Base-by-base conservation (phyloP, 2,888 invertebrate species). In the Catotricha subobsoleta region DNA sequence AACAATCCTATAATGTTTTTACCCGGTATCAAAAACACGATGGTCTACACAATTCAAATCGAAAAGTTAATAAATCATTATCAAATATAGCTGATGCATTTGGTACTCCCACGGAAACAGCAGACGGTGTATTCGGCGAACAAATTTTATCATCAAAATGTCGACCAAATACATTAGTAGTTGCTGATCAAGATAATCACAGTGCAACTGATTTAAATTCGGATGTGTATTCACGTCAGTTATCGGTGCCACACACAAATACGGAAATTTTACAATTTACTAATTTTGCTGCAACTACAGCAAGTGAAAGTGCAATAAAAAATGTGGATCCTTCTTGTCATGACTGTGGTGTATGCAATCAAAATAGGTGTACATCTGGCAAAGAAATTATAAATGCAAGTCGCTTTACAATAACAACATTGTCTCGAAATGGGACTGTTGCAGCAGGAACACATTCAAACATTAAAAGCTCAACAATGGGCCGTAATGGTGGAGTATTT, bases 401-500 rank as follows among this genome's bases (percentile, higher is more conserved):
- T 10, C 56, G 65, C 52, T 56, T 62, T 46, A 62, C 61, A 41
- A 58, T 65, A 47, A 59, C 63, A 43, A 60, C 62, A 44, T 50
- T 61, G 40, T 56, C 59, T 12, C 49, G 57, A 44, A 35, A 34
- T 21, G 34, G 20, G 15, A 23, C 31, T 8, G 12, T 35, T n/a
- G 23, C n/a, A 30, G 19, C 39, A 30, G 34, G 13, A 7, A n/a
- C n/a, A n/a, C 20, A 23, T 15, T 13, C 21, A 20, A 36, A 23
- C 3, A 42, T 43, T 29, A 35, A 39, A 12, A 44, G 41, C 39
- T 21, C 56, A 42, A 58, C 56, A 43, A 53, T 60, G 47, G 58
- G 56, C 34, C 54, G 60, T 10, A 69, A 70, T 38, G 71, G 72
- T 20, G 69, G 68, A 5, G 71, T 73, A 10, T 68, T 73, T 60